phyloP scores from a whole-genome alignment of 1,140 invertebrate genomes.

The Scylla paramamosain region DNA sequence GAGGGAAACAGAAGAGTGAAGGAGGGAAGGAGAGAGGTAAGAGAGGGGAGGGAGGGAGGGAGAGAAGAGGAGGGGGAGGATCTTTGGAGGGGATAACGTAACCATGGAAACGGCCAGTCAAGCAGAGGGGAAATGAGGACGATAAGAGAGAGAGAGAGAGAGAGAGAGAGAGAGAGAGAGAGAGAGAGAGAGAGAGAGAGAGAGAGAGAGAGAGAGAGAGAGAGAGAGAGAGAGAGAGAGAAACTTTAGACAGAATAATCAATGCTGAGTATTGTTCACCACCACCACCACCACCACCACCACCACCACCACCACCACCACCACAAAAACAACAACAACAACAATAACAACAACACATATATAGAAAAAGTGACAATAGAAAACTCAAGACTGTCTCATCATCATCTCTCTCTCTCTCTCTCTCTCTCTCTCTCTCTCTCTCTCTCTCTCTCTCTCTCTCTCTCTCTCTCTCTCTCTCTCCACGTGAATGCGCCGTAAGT shows the following conservation, averaged over 20 bases:
- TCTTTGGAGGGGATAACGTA: background rate
- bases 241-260: background rate
- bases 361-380: background rate
- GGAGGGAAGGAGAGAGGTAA: background rate
- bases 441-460: constrained; percentile 4
- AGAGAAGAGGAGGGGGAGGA: background rate
- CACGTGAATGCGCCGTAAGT: too few relatives aligned
- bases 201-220: constrained; percentile 47
- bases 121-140: background rate
- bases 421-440: constrained; percentile 33
- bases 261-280: background rate
- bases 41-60: too few relatives aligned
- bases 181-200: constrained; percentile 48
- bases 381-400: background rate
- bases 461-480: constrained; percentile 4
- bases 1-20: background rate
- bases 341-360: background rate
- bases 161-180: constrained; percentile 28
- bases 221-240: constrained; percentile 48
- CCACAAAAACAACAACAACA: background rate
- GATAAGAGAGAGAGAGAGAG: constrained; percentile 50
- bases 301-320: too few relatives aligned
- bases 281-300: background rate
- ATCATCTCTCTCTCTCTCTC: constrained; percentile 19
- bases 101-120: background rate